A percentile compares a stretch with the other conserved stretches of the same genome.
phyloP scores from a whole-genome alignment of 2,113 vertebrate genomes.

The Alaudala cheleensis region DNA sequence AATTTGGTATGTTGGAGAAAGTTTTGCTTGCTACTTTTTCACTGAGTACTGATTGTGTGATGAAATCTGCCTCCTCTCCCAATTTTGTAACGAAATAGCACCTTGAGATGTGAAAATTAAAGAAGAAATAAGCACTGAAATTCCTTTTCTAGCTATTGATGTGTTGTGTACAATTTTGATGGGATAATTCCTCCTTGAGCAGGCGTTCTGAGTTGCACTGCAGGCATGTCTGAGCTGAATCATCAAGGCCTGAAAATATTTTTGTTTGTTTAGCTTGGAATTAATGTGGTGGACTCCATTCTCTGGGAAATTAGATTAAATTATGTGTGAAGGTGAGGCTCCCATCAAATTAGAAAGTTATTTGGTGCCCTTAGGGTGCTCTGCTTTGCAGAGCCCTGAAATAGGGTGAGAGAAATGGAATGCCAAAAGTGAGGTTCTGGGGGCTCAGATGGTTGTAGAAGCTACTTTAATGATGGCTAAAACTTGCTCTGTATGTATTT shows the following conservation, averaged over 20 bases:
- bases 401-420: not conserved
- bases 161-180: not conserved
- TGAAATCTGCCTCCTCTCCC: not conserved
- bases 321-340: not conserved
- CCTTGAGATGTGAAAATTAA: not conserved
- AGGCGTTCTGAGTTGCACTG: not conserved
- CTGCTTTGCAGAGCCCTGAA: not conserved
- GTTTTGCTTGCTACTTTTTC: not conserved
- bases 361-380: not conserved
- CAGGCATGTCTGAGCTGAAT: not conserved
- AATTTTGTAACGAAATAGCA: not conserved
- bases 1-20: not conserved
- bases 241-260: not conserved
- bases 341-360: not conserved
- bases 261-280: not conserved
- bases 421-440: not conserved
- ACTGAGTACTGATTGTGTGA: not conserved
- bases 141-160: not conserved
- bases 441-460: not conserved
- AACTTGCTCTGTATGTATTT: not conserved
- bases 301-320: not conserved
- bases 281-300: not conserved
- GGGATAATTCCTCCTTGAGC: not conserved
- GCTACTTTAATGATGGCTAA: not conserved
- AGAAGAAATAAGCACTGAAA: not conserved